Percentiles rank a stretch among this genome's conserved stretches.
phyloP scores from a whole-genome alignment of 1,140 invertebrate genomes.

The Psix sp. region DNA sequence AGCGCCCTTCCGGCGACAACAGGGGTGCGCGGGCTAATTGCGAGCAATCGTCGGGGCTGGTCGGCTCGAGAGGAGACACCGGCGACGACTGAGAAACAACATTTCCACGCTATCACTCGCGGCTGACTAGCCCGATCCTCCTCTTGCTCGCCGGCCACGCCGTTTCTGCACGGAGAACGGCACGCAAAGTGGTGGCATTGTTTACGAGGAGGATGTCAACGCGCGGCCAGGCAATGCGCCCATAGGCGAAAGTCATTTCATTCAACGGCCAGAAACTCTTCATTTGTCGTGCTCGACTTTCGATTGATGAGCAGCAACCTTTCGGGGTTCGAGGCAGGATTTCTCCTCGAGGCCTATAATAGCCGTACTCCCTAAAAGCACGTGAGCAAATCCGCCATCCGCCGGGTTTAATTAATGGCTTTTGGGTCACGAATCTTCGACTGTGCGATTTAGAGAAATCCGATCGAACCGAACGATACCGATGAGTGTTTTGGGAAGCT shows the following conservation, averaged over 20 bases:
- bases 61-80: conserved; percentile 52
- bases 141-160: conserved; percentile 46
- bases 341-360: too few species aligned
- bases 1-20: conserved; percentile 9
- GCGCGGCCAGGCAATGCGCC: conserved; percentile 42
- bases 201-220: conserved; percentile 54
- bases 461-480: too few species aligned
- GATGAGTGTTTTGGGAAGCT: too few species aligned
- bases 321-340: too few species aligned
- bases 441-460: too few species aligned
- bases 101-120: conserved; percentile 60
- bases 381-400: too few species aligned
- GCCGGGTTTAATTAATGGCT: too few species aligned
- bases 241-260: conserved; percentile 49
- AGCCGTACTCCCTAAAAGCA: too few species aligned
- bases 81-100: conserved; percentile 61
- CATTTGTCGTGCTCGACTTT: conserved; percentile 44
- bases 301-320: conserved; percentile 33
- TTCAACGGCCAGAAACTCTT: conserved; percentile 1
- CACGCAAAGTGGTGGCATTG: conserved; percentile 56
- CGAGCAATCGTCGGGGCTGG: conserved; percentile 15
- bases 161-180: conserved; percentile 53
- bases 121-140: conserved; percentile 56
- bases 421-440: too few species aligned
- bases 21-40: conserved; percentile 14